Evolutionary conservation across 2,113 vertebrate genomes (phyloP), one percentile per base, ranked within the genome.

Genomic region (Neoarius graeffei): DNA sequence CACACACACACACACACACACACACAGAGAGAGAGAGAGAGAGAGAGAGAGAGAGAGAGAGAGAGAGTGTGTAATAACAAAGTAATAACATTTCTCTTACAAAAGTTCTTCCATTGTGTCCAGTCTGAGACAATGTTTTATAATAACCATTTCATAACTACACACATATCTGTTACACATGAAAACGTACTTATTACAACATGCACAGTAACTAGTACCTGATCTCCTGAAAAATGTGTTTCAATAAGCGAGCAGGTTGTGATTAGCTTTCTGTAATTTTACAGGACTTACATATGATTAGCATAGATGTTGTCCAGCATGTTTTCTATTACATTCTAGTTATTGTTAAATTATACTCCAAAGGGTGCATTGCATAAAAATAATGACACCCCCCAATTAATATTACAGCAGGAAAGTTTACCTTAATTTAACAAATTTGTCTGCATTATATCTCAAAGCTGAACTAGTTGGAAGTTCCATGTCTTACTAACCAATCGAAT

Each of bases 1-100:
- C 62, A 59, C 54, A 54, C 74, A 80, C 30, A 14, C 85, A 62
- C 89, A 74, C 71, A 76, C 30, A 42, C 69, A 74, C 35, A 74
- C 71, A 67, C 66, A 67, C 10, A 67, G 8, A 69, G 6, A 64
- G 17, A 20, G 5, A 62, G 5, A 35, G 7, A 42, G 7, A 42
- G 30, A 71, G 30, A 71, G 69, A 15, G 30, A 42, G 30, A 71
- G 25, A 71, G 15, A 30, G n/a, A 69, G 64, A 67, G 64, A 27
- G 27, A 30, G 13, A 15, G 7, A 20, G 17, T 48, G 3, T 10
- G 17, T 74, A 74, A 74, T 20, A 25, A 17, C 23, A 54, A 54
- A 11, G 42, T 76, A 76, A n/a, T 79, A 79, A 79, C 6, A 56
- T 27, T 54, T n/a, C 6, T 79, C 25, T 56, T n/a, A 54, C 10